A percentile compares a stretch with the other conserved stretches of the same genome.
These are phyloP conservation scores for Pangasius krempfi DNA, from an alignment of 2,797 vertebrate genomes.

Conservation along the genomic window DNA sequence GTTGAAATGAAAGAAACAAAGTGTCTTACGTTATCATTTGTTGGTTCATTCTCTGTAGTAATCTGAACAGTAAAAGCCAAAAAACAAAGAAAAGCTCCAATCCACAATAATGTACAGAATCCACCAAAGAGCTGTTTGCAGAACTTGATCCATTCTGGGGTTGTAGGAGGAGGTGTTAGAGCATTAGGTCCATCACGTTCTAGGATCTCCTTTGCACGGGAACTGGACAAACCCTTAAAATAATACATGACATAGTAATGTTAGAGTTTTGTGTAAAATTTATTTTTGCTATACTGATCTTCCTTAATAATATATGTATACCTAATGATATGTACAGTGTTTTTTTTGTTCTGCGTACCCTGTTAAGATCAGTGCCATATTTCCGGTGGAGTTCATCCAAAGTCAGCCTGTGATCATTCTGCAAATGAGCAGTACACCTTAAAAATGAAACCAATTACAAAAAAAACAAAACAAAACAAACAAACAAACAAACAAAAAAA, in stretches of 20 bases:
- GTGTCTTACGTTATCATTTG: constrained; percentile 84
- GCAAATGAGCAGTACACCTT: constrained; percentile 32
- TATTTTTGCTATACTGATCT: not conserved
- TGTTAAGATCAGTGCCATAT: constrained; percentile 88
- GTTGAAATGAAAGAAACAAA: not conserved
- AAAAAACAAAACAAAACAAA: not conserved
- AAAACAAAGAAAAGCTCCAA: constrained; percentile 91
- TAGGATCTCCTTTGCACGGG: constrained; percentile 88
- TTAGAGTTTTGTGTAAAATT: not conserved
- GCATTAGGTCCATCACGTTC: constrained; percentile 90
- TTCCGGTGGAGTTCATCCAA: constrained; percentile 93
- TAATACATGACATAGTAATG: not conserved
- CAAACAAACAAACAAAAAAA: not conserved
- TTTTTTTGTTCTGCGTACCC: constrained; percentile 73
- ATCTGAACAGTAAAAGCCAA: constrained; percentile 84
- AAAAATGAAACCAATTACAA: not conserved
- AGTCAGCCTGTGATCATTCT: constrained; percentile 96
- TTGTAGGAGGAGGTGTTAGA: constrained; percentile 92
- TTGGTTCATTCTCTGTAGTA: constrained; percentile 77
- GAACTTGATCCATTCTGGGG: constrained; percentile 95
- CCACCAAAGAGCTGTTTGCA: constrained; percentile 95
- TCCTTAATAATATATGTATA: not conserved
- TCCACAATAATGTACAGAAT: constrained; percentile 95
- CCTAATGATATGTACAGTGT: not conserved
- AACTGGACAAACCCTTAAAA: constrained; percentile 81